A percentile compares a stretch with the other conserved stretches of the same genome.
phyloP scores from a whole-genome alignment of 2,113 vertebrate species.

The Nothoprocta pentlandii region DNA sequence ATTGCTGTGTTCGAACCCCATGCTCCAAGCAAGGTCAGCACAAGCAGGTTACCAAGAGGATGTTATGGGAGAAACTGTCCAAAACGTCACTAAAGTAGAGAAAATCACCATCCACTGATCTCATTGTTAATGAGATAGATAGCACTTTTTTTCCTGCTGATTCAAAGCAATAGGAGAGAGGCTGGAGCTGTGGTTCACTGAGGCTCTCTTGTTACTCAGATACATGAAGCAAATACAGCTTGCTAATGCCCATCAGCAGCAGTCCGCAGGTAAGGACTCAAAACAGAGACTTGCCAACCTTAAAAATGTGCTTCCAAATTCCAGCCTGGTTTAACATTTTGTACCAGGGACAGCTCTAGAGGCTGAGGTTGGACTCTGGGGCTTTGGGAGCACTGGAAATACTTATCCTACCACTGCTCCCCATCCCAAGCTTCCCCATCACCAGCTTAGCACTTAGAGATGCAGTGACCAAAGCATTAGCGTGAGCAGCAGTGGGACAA shows the following conservation, averaged over 20 bases:
- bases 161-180: not conserved
- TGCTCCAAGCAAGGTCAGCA: not conserved
- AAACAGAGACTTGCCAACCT: not conserved
- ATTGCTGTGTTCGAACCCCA: not conserved
- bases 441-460: not conserved
- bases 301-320: not conserved
- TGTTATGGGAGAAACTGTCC: not conserved
- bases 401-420: not conserved
- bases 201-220: not conserved
- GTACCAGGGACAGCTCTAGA: not conserved
- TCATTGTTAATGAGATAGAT: not conserved
- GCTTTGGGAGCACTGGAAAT: not conserved
- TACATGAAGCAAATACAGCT: not conserved
- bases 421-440: not conserved
- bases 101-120: not conserved
- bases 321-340: not conserved
- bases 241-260: not conserved
- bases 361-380: not conserved
- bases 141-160: not conserved
- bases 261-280: not conserved
- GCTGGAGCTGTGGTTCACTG: not conserved
- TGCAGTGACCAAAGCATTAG: constrained; percentile 26
- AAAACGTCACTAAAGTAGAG: not conserved
- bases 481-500: not conserved
- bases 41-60: not conserved